A percentile compares a stretch with the other conserved stretches of the same genome.
These are phyloP conservation scores for Apis dorsata DNA, from an alignment of 1,140 invertebrate genomes.

Conservation along the genomic window DNA sequence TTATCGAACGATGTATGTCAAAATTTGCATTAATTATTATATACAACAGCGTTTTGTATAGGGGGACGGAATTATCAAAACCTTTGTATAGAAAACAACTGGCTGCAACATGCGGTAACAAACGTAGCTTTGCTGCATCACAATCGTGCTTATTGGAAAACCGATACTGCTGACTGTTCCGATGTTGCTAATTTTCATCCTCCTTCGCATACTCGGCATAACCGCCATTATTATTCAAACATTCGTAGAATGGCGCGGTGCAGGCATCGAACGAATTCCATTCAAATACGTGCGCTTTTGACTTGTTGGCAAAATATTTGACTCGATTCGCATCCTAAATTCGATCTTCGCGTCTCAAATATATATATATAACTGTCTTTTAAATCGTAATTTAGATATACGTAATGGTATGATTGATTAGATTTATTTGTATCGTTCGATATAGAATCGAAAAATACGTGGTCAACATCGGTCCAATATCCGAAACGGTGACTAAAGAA, in stretches of 20 bases:
- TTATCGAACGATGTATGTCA: background rate
- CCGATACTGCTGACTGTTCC: background rate
- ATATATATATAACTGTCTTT: background rate
- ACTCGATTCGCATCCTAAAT: background rate
- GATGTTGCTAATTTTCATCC: background rate
- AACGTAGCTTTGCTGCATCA: background rate
- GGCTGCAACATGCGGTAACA: background rate
- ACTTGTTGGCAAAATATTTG: conserved; percentile 4
- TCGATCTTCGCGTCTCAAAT: background rate
- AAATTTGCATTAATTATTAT: background rate
- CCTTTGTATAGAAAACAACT: no score
- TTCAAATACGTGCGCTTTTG: background rate
- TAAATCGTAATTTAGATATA: background rate
- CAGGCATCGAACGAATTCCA: background rate
- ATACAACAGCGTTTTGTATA: background rate
- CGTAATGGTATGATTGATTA: background rate
- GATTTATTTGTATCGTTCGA: background rate
- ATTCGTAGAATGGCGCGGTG: background rate
- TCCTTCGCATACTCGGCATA: background rate
- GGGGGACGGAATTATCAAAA: no score
- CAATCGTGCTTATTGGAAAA: no score
- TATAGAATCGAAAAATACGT: conserved; percentile 41
- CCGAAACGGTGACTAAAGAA: conserved; percentile 27
- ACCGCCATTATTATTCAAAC: conserved; percentile 5
- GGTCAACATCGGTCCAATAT: background rate